Base-by-base conservation (phyloP, 2,888 invertebrate species). In the Stramonita haemastoma region DNA sequence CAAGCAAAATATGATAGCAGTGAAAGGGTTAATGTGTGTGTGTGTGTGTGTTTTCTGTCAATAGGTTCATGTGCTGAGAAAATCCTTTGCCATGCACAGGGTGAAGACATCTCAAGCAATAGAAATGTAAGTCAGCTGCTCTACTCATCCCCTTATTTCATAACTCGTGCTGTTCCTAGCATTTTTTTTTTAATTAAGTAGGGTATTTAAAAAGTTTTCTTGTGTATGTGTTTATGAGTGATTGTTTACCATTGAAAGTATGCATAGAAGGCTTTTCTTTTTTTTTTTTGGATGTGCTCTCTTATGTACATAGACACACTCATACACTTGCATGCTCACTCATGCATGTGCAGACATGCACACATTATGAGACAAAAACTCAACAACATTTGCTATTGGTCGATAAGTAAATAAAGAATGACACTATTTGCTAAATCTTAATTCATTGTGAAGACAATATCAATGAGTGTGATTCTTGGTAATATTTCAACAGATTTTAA, bases 91-190 rank as follows among this genome's bases (percentile, higher is more conserved):
- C 94, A 97, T 98, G 94, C 98, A 99, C 92, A 97, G 99, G 95
- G 97, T 98, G 96, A 99, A 99, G 97, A 98, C 98, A 91, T 98
- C 99, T 89, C 98, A 98, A 96, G 99, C 98, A 92, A 97, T 98
- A 94, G 99, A 99, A 96, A 98, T 96, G 96, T 96, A 93, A 95
- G 93, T 92, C 32, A 32, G 29, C n/a, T 4, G n/a, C n/a, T 8
- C 13, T 73, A 2, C n/a, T 13, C 73, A 26, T 73, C n/a, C 11
- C 73, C n/a, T 1, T n/a, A 13, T 73, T 73, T 73, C 26, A 73
- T n/a, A 46, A 46, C 46, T 73, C n/a, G 22, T 73, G n/a, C 11
- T 22, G 26, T 73, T 73, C 11, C 1, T 26, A 2, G 11, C 26
- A n/a, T 73, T 8, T 26, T 46, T 8, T 46, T 8, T 8, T 46